These are phyloP conservation scores for Stegana nigrithorax DNA, from an alignment of 2,888 invertebrate genomes.

Conservation along the genomic window DNA sequence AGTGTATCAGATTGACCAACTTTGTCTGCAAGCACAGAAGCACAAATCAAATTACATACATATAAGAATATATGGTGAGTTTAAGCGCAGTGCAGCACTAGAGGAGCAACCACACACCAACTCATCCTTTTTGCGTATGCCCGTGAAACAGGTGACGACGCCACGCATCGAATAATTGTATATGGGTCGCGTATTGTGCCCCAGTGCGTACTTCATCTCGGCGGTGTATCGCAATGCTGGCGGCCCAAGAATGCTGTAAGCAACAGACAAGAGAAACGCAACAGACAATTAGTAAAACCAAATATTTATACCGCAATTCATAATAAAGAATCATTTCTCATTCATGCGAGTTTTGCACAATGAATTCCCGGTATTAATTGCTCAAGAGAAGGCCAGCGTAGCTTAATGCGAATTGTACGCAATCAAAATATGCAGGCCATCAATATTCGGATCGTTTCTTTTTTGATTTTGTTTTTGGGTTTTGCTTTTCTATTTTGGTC, in stretches of 20 bases:
- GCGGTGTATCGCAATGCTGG: slow-evolving; percentile 83
- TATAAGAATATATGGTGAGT: no score
- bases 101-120: slow-evolving; percentile 73
- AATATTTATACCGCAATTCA: slow-evolving; percentile 61
- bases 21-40: slow-evolving; percentile 74
- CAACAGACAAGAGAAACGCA: no score
- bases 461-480: no score
- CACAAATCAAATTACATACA: background rate
- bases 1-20: slow-evolving; percentile 90
- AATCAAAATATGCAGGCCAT: slow-evolving; percentile 4
- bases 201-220: slow-evolving; percentile 77
- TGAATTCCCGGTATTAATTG: slow-evolving; percentile 27
- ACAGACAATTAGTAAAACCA: slow-evolving; percentile 35
- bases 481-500: no score
- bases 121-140: slow-evolving; percentile 89
- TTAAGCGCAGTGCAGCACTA: no score
- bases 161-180: slow-evolving; percentile 91
- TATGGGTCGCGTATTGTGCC: slow-evolving; percentile 81
- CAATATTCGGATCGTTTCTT: slow-evolving; percentile 14
- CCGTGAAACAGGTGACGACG: slow-evolving; percentile 90
- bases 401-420: slow-evolving; percentile 8
- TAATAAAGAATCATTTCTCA: no score
- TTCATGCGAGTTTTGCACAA: slow-evolving; percentile 50
- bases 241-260: slow-evolving; percentile 83
- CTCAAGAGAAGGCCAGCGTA: slow-evolving; percentile 26